phyloP scores from a whole-genome alignment of 2,797 vertebrate species.

The Chromis chromis region DNA sequence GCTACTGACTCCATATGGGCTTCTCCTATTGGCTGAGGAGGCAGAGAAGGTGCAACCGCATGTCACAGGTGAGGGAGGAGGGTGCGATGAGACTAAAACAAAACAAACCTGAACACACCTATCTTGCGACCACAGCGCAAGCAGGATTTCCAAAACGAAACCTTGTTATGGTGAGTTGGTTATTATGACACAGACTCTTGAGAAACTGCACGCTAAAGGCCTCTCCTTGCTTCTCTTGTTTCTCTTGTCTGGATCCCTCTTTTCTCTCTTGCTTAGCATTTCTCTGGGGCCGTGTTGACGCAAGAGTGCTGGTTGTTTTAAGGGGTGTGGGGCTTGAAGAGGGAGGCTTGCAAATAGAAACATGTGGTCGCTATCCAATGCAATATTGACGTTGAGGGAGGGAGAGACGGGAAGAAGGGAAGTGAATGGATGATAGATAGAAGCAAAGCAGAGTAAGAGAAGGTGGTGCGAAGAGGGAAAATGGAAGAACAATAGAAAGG shows the following conservation, averaged over 20 bases:
- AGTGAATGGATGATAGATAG: constrained; percentile 16
- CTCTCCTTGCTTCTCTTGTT: constrained; percentile 40
- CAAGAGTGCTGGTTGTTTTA: constrained; percentile 61
- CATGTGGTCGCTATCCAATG: constrained; percentile 65
- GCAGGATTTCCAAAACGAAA: constrained; percentile 9
- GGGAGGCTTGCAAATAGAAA: constrained; percentile 71
- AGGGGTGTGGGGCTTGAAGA: constrained; percentile 69
- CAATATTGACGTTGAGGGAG: constrained; percentile 61
- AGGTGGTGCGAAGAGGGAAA: constrained; percentile 1
- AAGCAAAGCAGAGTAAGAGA: constrained; percentile 20
- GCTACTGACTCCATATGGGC: constrained; percentile 5
- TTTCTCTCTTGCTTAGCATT: constrained; percentile 32
- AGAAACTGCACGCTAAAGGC: constrained; percentile 22
- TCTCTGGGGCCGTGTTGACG: constrained; percentile 61
- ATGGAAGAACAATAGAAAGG: not conserved
- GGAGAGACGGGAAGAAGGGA: constrained; percentile 28
- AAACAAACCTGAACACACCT: not conserved
- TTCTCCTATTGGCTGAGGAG: constrained; percentile 34
- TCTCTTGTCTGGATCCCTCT: constrained; percentile 22
- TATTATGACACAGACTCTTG: constrained; percentile 15
- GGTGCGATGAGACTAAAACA: not conserved
- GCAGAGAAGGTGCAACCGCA: not conserved
- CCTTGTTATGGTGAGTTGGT: not conserved
- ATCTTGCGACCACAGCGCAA: not conserved
- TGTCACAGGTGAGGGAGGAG: constrained; percentile 30